Evolutionary conservation across 2,888 invertebrate species (phyloP).

Genomic region (Catocala nupta): DNA sequence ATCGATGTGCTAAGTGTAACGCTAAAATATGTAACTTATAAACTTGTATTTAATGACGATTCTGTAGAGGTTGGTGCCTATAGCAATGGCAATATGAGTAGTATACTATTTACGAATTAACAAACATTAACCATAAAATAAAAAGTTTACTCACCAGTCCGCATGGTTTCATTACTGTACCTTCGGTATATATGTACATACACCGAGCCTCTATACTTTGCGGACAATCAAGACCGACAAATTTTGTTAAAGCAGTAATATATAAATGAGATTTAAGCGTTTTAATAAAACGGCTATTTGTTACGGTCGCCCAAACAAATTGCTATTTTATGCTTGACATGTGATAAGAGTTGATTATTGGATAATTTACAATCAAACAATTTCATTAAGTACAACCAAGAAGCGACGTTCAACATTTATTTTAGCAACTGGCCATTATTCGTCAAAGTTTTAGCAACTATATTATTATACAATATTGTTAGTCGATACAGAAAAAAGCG

Average conservation of each 20-base stretch:
- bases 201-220: not conserved
- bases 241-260: not conserved
- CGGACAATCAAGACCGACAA: not conserved
- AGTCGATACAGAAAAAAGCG: not conserved
- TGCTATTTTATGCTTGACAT: conserved; percentile 28
- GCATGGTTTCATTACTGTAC: conserved; percentile 8
- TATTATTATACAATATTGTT: too few relatives aligned
- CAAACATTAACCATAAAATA: not conserved
- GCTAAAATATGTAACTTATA: too few relatives aligned
- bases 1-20: too few relatives aligned
- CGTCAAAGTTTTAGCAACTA: not conserved
- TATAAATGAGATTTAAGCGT: conserved; percentile 11
- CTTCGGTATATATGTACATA: not conserved
- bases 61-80: too few relatives aligned
- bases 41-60: too few relatives aligned
- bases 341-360: conserved; percentile 32
- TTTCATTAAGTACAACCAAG: conserved; percentile 7
- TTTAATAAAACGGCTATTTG: conserved; percentile 27
- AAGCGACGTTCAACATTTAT: conserved; percentile 1
- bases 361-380: conserved; percentile 18
- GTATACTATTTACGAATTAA: too few relatives aligned
- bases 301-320: conserved; percentile 27
- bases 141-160: conserved; percentile 4
- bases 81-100: too few relatives aligned
- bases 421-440: not conserved